Evolutionary conservation across 2,888 invertebrate species (phyloP).

Genomic region (Elaeidobius kamerunicus): DNA sequence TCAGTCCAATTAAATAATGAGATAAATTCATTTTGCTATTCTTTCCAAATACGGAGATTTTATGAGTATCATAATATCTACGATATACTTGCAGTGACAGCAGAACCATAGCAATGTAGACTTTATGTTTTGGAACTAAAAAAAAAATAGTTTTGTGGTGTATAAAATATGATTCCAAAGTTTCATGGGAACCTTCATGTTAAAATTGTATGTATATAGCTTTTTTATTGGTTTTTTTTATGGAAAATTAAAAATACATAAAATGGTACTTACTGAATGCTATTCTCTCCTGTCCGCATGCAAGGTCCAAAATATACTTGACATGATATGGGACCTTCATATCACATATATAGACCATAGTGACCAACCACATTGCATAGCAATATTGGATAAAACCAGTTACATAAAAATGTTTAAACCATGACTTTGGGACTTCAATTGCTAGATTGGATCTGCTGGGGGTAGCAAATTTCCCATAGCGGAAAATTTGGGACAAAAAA

Average conservation of each 20-base stretch:
- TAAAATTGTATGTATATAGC: no score
- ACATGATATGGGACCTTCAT: conserved; percentile 53
- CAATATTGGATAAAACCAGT: conserved; percentile 61
- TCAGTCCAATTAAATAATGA: conserved; percentile 73
- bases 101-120: conserved; percentile 59
- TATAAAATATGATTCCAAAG: neutral
- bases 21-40: conserved; percentile 72
- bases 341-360: conserved; percentile 52
- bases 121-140: conserved; percentile 59
- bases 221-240: no score
- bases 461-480: conserved; percentile 71
- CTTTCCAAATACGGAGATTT: conserved; percentile 75
- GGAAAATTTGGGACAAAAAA: conserved; percentile 61
- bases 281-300: conserved; percentile 47
- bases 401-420: conserved; percentile 78
- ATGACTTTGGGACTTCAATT: conserved; percentile 73
- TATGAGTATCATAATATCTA: conserved; percentile 78
- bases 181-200: no score
- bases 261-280: conserved; percentile 46
- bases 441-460: conserved; percentile 48
- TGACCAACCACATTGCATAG: conserved; percentile 52
- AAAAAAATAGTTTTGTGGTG: conserved; percentile 9
- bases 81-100: conserved; percentile 68
- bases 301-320: conserved; percentile 51
- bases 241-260: neutral